Base-by-base conservation (phyloP, 2,797 vertebrate genomes). In the Anabacerthia variegaticeps region DNA sequence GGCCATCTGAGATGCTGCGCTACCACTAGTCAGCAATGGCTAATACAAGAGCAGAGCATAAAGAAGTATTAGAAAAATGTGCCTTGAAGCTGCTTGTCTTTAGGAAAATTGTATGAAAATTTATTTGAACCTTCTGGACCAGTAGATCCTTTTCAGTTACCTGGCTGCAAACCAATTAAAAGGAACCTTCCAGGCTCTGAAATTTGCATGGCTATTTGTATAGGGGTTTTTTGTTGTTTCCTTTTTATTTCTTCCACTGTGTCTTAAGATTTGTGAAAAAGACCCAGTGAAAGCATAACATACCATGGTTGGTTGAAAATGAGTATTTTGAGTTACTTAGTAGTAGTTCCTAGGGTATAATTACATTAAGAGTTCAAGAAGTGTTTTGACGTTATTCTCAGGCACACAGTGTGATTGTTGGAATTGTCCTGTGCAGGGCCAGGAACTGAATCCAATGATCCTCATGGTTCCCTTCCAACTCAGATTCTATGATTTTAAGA, bases 1-100 rank as follows among this genome's bases (percentile, higher is more conserved):
- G 6, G 3, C 9, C 12, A 23, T 15, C 2, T 13, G 15, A 39
- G 9, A n/a, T 72, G 1, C 14, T 37, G 10, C 7, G 13, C 6
- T 66, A 75, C n/a, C 16, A 7, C 37, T 27, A 18, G 28, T 30
- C 21, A 67, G 28, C 17, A 46, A 9, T 59, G 17, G 11, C 28
- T 17, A 27, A 37, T 72, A 65, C 16, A 44, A n/a, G 22, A 44
- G 21, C 7, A 71, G 58, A 71, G 5, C 24, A 61, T 26, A 71
- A 75, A 46, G 37, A 41, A 71, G 7, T 39, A 28, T 49, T 32
- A 34, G 19, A 23, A 81, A 65, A 67, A 41, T 32, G 6, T 49
- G 59, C 28, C 34, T 68, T 46, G 28, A 75, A 37, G 23, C 22
- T 66, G 32, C 7, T 43, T n/a, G 43, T 75, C 18, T 61, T 59